Evolutionary conservation across 2,888 invertebrate species (phyloP).

Genomic region (Encarsia formosa): DNA sequence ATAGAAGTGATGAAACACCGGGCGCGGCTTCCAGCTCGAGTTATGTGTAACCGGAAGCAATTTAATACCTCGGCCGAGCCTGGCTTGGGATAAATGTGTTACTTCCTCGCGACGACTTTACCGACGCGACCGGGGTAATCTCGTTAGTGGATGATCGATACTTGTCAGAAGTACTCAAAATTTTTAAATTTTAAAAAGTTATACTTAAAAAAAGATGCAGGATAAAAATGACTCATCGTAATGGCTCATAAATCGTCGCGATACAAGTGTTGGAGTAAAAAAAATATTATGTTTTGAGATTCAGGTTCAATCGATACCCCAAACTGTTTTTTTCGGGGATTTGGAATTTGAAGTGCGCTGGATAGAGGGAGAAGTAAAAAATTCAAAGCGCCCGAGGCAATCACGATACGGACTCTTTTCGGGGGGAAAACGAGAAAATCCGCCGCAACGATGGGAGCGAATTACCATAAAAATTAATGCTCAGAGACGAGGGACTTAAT

Average conservation of each 20-base stretch:
- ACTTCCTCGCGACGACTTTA: constrained; percentile 26
- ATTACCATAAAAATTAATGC: constrained; percentile 38
- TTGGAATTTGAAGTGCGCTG: too few relatives aligned
- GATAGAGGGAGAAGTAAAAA: not conserved
- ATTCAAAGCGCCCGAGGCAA: not conserved
- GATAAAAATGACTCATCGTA: too few relatives aligned
- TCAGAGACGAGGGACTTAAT: constrained; percentile 12
- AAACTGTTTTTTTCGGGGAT: too few relatives aligned
- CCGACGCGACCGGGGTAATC: constrained; percentile 25
- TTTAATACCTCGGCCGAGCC: constrained; percentile 34
- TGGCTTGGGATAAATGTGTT: constrained; percentile 31
- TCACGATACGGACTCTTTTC: not conserved
- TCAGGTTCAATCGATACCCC: too few relatives aligned
- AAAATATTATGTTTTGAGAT: too few relatives aligned
- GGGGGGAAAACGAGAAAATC: not conserved
- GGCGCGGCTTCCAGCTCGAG: constrained; percentile 3
- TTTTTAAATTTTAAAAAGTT: too few relatives aligned
- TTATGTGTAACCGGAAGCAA: constrained; percentile 35
- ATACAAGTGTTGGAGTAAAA: too few relatives aligned
- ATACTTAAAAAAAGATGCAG: too few relatives aligned
- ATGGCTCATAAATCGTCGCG: too few relatives aligned
- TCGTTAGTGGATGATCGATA: constrained; percentile 25
- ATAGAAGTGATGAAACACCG: not conserved
- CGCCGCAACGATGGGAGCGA: not conserved
- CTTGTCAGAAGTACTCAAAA: too few relatives aligned